Evolutionary conservation across 2,888 invertebrate species (phyloP).

Genomic region (Galerucella calmariensis): DNA sequence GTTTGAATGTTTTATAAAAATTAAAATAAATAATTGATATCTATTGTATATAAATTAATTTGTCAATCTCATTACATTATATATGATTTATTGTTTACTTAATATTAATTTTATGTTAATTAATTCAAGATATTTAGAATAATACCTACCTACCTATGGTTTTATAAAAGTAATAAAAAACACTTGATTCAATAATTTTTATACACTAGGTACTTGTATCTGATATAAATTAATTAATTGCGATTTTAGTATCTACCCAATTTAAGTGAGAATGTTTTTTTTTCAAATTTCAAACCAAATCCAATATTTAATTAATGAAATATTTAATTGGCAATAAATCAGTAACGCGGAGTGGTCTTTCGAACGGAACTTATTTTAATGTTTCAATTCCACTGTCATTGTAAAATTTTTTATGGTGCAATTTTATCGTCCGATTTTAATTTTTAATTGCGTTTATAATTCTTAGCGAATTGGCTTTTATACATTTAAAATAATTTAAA

Average conservation of each 20-base stretch:
- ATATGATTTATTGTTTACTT: too few relatives aligned
- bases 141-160: too few relatives aligned
- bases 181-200: too few relatives aligned
- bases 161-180: too few relatives aligned
- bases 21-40: too few relatives aligned
- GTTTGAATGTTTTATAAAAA: too few relatives aligned
- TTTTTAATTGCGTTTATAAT: constrained; percentile 29
- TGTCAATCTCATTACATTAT: too few relatives aligned
- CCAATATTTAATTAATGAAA: constrained; percentile 41
- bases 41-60: too few relatives aligned
- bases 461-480: constrained; percentile 4
- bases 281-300: not conserved
- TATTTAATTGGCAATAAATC: constrained; percentile 43
- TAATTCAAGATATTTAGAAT: too few relatives aligned
- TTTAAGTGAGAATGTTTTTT: not conserved
- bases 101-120: too few relatives aligned
- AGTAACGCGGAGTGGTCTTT: constrained; percentile 17
- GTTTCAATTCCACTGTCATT: constrained; percentile 36
- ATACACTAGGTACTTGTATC: too few relatives aligned
- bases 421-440: constrained; percentile 28
- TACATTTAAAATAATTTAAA: constrained; percentile 9
- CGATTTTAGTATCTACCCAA: not conserved
- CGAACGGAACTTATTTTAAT: constrained; percentile 28
- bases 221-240: too few relatives aligned
- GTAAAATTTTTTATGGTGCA: constrained; percentile 26